Percentiles rank a stretch among this genome's conserved stretches.
Conservation (phyloP, 2,888 invertebrate species). For the Crocallis elinguaria region DNA sequence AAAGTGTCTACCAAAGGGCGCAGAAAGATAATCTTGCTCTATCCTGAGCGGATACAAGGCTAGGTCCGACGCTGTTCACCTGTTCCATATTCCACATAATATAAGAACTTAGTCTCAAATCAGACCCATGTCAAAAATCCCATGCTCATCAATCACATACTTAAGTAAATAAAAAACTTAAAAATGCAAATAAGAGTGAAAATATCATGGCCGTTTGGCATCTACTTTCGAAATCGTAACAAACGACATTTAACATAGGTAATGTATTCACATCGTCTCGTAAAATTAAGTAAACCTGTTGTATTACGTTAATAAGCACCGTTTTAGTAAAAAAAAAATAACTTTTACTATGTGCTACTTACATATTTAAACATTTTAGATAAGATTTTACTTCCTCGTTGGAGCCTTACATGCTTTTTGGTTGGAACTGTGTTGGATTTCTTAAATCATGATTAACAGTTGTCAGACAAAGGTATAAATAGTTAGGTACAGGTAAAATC, state of each 20-base stretch:
- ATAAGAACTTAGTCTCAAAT: too few relatives aligned
- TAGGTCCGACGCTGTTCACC: too few relatives aligned
- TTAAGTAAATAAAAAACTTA: slow-evolving; percentile 13
- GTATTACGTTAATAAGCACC: slow-evolving; percentile 35
- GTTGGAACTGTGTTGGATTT: too few relatives aligned
- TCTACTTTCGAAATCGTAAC: slow-evolving; percentile 50
- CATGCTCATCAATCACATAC: background rate
- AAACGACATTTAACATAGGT: slow-evolving; percentile 41
- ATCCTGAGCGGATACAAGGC: too few relatives aligned
- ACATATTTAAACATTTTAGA: slow-evolving; percentile 1
- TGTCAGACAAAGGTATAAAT: too few relatives aligned
- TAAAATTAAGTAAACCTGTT: slow-evolving; percentile 47
- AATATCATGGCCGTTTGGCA: slow-evolving; percentile 43
- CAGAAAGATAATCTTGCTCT: too few relatives aligned
- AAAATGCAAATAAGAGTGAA: slow-evolving; percentile 42
- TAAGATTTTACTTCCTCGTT: too few relatives aligned
- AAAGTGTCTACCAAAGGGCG: too few relatives aligned
- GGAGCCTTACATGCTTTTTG: too few relatives aligned
- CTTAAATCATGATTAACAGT: too few relatives aligned
- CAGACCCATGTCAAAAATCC: too few relatives aligned
- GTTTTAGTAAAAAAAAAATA: slow-evolving; percentile 45
- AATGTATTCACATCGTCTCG: slow-evolving; percentile 48
- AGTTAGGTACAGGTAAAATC: background rate
- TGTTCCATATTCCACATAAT: too few relatives aligned
- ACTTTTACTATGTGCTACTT: slow-evolving; percentile 38